These are phyloP conservation scores for Atrina japonica DNA, from an alignment of 2,888 invertebrate species.

Conservation along the genomic window DNA sequence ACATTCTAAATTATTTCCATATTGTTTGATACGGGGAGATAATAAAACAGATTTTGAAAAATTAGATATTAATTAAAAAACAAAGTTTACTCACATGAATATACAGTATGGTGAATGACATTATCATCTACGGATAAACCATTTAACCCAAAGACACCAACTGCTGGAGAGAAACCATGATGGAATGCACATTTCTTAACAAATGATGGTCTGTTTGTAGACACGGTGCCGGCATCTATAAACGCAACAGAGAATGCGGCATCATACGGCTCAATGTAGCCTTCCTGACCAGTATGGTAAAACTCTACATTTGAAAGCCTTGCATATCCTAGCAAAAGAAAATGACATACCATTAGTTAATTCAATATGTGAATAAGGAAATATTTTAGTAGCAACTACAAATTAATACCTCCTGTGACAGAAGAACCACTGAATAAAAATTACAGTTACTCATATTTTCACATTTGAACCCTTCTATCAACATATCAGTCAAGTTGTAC, in stretches of 20 bases:
- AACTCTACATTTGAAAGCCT: constrained; percentile 74
- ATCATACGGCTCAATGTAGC: constrained; percentile 68
- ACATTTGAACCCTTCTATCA: no score
- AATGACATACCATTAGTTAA: not conserved
- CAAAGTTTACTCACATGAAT: constrained; percentile 70
- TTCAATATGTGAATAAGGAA: not conserved
- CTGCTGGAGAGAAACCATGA: constrained; percentile 71
- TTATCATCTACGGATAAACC: constrained; percentile 70
- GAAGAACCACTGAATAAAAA: no score
- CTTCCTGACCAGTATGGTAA: constrained; percentile 73
- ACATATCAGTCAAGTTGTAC: no score
- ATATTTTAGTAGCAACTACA: no score
- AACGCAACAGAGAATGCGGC: constrained; percentile 71
- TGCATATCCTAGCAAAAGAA: constrained; percentile 66
- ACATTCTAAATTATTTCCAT: no score
- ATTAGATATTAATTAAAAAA: not conserved
- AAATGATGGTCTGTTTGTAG: constrained; percentile 63
- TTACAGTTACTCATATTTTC: no score
- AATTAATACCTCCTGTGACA: no score
- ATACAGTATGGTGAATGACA: constrained; percentile 71
- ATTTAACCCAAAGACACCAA: constrained; percentile 68
- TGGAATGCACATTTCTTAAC: constrained; percentile 71
- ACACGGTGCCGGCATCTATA: constrained; percentile 64
- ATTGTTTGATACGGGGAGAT: no score
- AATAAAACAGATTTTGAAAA: no score